These are phyloP conservation scores for Gonioctena quinquepunctata DNA, from an alignment of 1,140 invertebrate genomes.

Conservation along the genomic window DNA sequence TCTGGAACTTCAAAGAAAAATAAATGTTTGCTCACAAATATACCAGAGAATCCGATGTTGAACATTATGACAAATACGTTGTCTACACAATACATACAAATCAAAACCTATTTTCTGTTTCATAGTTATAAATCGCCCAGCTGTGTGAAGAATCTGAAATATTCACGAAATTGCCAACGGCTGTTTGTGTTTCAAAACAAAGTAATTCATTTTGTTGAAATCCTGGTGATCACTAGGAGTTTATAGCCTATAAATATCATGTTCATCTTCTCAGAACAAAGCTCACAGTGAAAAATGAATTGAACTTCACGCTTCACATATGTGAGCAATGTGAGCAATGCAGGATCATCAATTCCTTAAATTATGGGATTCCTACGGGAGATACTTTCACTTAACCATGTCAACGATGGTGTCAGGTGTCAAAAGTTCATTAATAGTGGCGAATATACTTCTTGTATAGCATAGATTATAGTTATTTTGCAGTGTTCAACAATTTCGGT, in stretches of 20 bases:
- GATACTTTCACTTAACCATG: too few species aligned
- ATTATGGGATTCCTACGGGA: too few species aligned
- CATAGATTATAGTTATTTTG: too few species aligned
- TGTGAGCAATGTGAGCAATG: too few species aligned
- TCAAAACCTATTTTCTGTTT: neutral
- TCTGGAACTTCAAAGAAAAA: neutral
- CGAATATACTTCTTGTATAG: too few species aligned
- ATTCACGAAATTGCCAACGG: neutral
- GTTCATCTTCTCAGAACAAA: neutral
- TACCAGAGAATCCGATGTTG: neutral
- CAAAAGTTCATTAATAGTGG: too few species aligned
- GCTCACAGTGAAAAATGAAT: constrained; percentile 21
- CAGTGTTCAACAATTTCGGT: too few species aligned
- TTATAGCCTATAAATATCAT: constrained; percentile 1
- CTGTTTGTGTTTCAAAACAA: neutral
- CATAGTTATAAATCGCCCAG: neutral
- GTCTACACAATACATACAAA: neutral
- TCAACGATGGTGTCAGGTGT: too few species aligned
- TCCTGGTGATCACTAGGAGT: neutral
- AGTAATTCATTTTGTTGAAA: constrained; percentile 2
- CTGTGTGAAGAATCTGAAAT: neutral
- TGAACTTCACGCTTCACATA: neutral
- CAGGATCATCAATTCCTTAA: too few species aligned
- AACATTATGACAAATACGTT: neutral
- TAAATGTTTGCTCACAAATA: neutral